Base-by-base conservation (phyloP, 2,797 vertebrate species). In the Graptemys geographica region DNA sequence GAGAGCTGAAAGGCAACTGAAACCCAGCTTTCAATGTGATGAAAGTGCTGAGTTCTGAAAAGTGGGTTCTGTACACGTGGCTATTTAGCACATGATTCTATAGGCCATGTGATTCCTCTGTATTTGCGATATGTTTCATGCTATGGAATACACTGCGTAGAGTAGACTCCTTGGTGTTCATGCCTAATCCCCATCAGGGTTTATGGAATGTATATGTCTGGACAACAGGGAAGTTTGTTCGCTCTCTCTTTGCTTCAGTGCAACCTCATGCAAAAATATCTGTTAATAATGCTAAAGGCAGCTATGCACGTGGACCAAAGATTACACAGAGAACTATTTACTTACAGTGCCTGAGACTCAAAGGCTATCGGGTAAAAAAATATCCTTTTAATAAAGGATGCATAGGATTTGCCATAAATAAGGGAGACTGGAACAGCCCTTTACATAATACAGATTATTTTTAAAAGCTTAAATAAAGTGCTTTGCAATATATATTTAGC, bases 261-360 rank as follows among this genome's bases (percentile, higher is more conserved):
- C 27, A 51, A 9, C 56, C 57, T 41, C n/a, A 16, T 25, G 27
- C 11, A 8, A 52, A 65, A 78, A 52, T 37, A 52, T 79, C 55
- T 52, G 18, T 74, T 79, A 95, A 72, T 79, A 86, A 37, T 2
- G 10, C 53, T 82, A 44, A 62, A 0, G 0, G 49, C 81, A 79
- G 80, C 78, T 88, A 83, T 52, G 62, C 69, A 76, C 0, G 1
- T 4, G 85, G 55, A 87, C 11, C 11, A 69, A 44, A 31, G 92
- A 90, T 49, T 19, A 69, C 78, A 94, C 81, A 37, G 86, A 57
- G 18, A 0, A 13, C 93, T 62, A 82, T 6, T 69, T 79, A 72
- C 69, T 92, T 94, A 86, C 41, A 92, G 55, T 86, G 95, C 94
- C 89, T 92, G 82, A 93, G 52, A 94, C 81, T 86, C 6, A 90